Conservation (phyloP, 1,140 invertebrate genomes). For the Papilio xuthus region DNA sequence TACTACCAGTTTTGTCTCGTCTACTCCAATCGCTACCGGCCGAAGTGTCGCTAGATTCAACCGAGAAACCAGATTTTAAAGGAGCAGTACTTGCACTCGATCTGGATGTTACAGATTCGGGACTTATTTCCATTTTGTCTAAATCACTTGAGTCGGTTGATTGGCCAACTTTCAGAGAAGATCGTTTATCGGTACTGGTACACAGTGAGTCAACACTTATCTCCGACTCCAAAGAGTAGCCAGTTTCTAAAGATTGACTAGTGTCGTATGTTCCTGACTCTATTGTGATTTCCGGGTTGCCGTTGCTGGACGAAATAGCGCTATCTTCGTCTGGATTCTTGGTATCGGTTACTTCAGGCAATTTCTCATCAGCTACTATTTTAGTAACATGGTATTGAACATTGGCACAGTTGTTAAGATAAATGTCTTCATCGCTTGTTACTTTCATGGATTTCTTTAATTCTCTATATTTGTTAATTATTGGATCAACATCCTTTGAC, state of each 20-base stretch:
- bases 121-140: conserved; percentile 80
- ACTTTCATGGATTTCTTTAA: conserved; percentile 76
- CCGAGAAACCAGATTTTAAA: conserved; percentile 81
- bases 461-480: conserved; percentile 78
- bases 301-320: conserved; percentile 77
- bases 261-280: conserved; percentile 76
- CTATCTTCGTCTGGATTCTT: conserved; percentile 79
- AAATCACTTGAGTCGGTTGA: conserved; percentile 79
- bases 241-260: conserved; percentile 79
- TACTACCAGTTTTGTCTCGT: conserved; percentile 79
- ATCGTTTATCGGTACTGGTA: conserved; percentile 77
- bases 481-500: conserved; percentile 76
- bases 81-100: conserved; percentile 78
- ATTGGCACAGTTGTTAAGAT: conserved; percentile 79
- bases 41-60: conserved; percentile 85
- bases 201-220: conserved; percentile 79
- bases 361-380: conserved; percentile 66
- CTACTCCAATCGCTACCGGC: conserved; percentile 83
- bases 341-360: conserved; percentile 61
- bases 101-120: conserved; percentile 78
- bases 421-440: conserved; percentile 75
- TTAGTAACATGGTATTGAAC: conserved; percentile 70
- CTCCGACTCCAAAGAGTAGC: conserved; percentile 79
- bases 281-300: conserved; percentile 81
- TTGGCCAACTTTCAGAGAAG: conserved; percentile 79